Percentiles rank a stretch among this genome's conserved stretches.
Evolutionary conservation across 2,888 invertebrate genomes (phyloP).

Genomic region (Xylophagus ater): DNA sequence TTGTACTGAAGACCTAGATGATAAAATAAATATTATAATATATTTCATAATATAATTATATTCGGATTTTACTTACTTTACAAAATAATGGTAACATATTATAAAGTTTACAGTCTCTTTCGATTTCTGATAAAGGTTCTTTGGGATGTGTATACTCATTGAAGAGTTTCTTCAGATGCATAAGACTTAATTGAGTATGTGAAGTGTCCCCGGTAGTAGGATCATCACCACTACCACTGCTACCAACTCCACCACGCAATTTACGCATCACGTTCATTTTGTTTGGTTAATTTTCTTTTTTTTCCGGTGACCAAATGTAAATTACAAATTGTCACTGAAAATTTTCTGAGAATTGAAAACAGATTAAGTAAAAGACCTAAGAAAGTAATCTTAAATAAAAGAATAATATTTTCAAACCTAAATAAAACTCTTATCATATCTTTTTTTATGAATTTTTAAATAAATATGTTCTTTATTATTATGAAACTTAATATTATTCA

Average conservation of each 20-base stretch:
- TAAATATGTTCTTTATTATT: too few relatives aligned
- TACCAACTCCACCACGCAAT: slow-evolving; percentile 56
- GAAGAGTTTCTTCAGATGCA: slow-evolving; percentile 93
- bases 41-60: slow-evolving; percentile 15
- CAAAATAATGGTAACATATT: slow-evolving; percentile 97
- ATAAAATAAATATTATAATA: slow-evolving; percentile 17
- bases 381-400: too few relatives aligned
- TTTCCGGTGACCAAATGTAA: too few relatives aligned
- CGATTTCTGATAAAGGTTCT: slow-evolving; percentile 64
- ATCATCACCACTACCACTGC: slow-evolving; percentile 40
- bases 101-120: slow-evolving; percentile 86
- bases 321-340: slow-evolving; percentile 7
- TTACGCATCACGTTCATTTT: slow-evolving; percentile 88
- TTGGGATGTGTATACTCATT: slow-evolving; percentile 87
- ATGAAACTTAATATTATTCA: too few relatives aligned
- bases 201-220: slow-evolving; percentile 52
- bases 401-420: too few relatives aligned
- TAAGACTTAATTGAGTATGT: slow-evolving; percentile 81
- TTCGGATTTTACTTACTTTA: slow-evolving; percentile 54
- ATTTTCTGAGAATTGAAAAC: too few relatives aligned
- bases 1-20: slow-evolving; percentile 80
- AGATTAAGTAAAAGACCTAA: too few relatives aligned
- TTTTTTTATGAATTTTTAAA: too few relatives aligned
- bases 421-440: too few relatives aligned
- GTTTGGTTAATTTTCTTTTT: not conserved